Evolutionary conservation across 2,113 vertebrate species (phyloP).

Genomic region (Burhinus oedicnemus): DNA sequence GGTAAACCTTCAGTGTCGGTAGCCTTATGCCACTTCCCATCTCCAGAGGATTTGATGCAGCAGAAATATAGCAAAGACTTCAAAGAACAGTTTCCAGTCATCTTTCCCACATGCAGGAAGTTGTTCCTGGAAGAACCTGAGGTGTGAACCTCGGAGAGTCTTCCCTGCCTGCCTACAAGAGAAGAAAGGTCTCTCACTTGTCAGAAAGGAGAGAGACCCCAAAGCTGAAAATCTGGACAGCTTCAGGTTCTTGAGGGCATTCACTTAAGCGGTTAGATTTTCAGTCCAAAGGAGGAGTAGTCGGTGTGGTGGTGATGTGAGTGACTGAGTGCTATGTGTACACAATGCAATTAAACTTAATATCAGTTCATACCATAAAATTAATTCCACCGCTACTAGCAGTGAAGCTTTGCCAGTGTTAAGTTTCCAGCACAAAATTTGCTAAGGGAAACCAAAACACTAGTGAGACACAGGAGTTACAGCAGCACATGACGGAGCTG

Average conservation of each 20-base stretch:
- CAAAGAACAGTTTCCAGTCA: not conserved
- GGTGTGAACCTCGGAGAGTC: not conserved
- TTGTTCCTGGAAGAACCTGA: accelerated
- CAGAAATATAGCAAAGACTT: not conserved
- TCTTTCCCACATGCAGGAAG: not conserved
- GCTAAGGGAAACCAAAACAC: not conserved
- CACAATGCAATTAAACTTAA: not conserved
- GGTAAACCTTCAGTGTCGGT: not conserved
- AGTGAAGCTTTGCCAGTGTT: not conserved
- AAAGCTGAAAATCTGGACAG: not conserved
- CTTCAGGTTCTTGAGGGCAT: not conserved
- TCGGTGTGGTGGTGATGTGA: not conserved
- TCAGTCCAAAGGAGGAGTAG: not conserved
- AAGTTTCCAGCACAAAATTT: not conserved
- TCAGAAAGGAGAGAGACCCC: not conserved
- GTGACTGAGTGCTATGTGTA: not conserved
- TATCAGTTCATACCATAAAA: not conserved
- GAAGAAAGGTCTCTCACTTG: not conserved
- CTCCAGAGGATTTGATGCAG: not conserved
- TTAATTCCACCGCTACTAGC: not conserved
- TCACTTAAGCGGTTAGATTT: not conserved
- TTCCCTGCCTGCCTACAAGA: not conserved
- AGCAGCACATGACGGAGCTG: not conserved
- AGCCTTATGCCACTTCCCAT: not conserved
- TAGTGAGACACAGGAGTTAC: not conserved